Conservation (phyloP, 1,140 invertebrate genomes). For the Drosophila kurseongensis region DNA sequence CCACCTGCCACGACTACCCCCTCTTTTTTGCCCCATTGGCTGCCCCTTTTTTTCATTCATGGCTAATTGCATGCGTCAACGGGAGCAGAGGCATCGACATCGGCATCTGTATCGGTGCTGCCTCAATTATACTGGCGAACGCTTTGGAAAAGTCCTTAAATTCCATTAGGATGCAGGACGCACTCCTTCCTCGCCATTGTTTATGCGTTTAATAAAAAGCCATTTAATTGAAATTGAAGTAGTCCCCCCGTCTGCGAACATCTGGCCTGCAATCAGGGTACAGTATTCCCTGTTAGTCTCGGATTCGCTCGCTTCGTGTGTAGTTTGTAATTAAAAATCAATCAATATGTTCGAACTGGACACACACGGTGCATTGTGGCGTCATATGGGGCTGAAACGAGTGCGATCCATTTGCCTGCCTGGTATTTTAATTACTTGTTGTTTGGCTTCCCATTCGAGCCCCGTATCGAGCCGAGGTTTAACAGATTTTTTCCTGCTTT, state of each 20-base stretch:
- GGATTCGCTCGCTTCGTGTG: slow-evolving; percentile 47
- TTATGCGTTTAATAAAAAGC: slow-evolving; percentile 70
- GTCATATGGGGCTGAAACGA: slow-evolving; percentile 58
- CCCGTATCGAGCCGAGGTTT: slow-evolving; percentile 20
- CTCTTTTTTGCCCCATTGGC: not conserved
- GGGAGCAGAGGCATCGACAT: not conserved
- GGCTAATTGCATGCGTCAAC: slow-evolving; percentile 74
- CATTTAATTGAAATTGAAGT: slow-evolving; percentile 81
- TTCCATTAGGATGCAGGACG: slow-evolving; percentile 55
- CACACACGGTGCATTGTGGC: slow-evolving; percentile 61
- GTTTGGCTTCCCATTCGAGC: slow-evolving; percentile 8
- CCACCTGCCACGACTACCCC: not conserved
- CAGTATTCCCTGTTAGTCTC: too few species aligned
- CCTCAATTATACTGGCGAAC: slow-evolving; percentile 60
- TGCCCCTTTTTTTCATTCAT: slow-evolving; percentile 32
- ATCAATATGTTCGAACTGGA: slow-evolving; percentile 68
- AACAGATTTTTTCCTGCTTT: slow-evolving; percentile 36
- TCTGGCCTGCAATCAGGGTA: slow-evolving; percentile 1
- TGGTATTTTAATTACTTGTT: slow-evolving; percentile 81
- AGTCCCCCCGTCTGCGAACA: slow-evolving; percentile 4
- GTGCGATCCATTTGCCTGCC: slow-evolving; percentile 64
- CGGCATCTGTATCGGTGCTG: slow-evolving; percentile 13
- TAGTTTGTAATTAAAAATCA: slow-evolving; percentile 83
- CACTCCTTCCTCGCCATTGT: slow-evolving; percentile 45
- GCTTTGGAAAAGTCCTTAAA: slow-evolving; percentile 23